phyloP scores from a whole-genome alignment of 2,113 vertebrate genomes.

The Gorsachius goisagi region DNA sequence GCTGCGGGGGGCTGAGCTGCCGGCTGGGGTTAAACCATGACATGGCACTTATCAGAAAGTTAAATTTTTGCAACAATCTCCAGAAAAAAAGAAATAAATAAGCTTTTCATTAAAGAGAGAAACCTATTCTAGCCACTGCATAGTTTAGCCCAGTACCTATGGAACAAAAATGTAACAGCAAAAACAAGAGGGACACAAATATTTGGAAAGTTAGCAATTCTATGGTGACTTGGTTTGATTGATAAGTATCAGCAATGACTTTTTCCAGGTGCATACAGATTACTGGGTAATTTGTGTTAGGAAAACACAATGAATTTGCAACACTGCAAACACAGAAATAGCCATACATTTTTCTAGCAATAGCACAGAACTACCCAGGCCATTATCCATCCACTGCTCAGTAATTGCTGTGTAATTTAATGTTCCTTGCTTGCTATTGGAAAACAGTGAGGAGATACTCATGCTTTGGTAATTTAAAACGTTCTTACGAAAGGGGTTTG shows the following conservation, averaged over 20 bases:
- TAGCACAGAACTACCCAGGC: background rate
- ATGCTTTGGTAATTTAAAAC: background rate
- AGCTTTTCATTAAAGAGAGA: background rate
- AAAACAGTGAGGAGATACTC: background rate
- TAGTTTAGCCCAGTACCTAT: background rate
- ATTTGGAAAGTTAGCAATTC: background rate
- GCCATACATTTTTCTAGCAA: background rate
- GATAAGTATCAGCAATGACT: background rate
- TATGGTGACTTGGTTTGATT: background rate
- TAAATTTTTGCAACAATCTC: background rate
- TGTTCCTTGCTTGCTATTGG: background rate
- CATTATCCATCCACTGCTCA: background rate
- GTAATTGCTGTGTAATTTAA: background rate
- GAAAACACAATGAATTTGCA: background rate
- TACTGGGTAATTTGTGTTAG: background rate
- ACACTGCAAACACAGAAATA: background rate
- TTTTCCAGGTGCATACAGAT: background rate
- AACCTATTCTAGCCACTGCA: background rate
- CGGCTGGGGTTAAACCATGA: background rate
- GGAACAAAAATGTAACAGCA: background rate
- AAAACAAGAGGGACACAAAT: background rate
- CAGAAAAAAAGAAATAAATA: background rate
- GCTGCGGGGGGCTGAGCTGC: background rate
- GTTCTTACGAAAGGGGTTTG: background rate
- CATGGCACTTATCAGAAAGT: background rate